Conservation (phyloP, 2,888 invertebrate genomes). For the Hypena proboscidalis region DNA sequence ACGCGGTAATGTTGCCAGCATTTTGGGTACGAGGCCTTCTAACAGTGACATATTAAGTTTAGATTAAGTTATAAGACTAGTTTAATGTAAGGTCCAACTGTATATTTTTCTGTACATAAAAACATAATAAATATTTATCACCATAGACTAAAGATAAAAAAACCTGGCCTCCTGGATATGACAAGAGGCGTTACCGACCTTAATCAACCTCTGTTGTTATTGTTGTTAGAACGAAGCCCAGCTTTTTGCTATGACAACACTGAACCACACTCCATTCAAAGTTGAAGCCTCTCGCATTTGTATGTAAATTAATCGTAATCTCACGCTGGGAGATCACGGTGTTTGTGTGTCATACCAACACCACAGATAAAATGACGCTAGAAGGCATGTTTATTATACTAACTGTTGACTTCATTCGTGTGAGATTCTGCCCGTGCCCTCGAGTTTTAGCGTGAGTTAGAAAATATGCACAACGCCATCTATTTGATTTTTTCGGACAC, state of each 20-base stretch:
- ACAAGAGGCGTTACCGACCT: slow-evolving; percentile 61
- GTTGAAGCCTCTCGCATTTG: slow-evolving; percentile 73
- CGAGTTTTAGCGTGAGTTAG: slow-evolving; percentile 8
- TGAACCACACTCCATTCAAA: slow-evolving; percentile 71
- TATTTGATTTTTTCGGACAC: too few species aligned
- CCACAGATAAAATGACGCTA: slow-evolving; percentile 47
- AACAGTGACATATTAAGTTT: too few species aligned
- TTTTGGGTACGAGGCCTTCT: too few species aligned
- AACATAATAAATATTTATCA: too few species aligned
- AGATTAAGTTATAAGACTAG: too few species aligned
- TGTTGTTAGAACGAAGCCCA: slow-evolving; percentile 75
- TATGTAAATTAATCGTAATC: slow-evolving; percentile 82
- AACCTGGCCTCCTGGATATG: slow-evolving; percentile 57
- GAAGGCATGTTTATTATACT: slow-evolving; percentile 41
- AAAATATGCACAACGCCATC: too few species aligned
- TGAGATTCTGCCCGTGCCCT: not conserved
- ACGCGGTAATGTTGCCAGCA: too few species aligned
- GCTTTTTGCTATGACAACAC: slow-evolving; percentile 81
- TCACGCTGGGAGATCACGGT: slow-evolving; percentile 65
- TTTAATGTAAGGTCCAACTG: too few species aligned
- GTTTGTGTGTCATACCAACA: slow-evolving; percentile 44
- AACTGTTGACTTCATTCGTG: too few species aligned
- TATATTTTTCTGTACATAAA: too few species aligned
- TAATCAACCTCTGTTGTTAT: slow-evolving; percentile 68
- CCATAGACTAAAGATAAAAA: slow-evolving; percentile 45